Conservation (phyloP, 2,888 invertebrate genomes). For the Calliopum simillimum region DNA sequence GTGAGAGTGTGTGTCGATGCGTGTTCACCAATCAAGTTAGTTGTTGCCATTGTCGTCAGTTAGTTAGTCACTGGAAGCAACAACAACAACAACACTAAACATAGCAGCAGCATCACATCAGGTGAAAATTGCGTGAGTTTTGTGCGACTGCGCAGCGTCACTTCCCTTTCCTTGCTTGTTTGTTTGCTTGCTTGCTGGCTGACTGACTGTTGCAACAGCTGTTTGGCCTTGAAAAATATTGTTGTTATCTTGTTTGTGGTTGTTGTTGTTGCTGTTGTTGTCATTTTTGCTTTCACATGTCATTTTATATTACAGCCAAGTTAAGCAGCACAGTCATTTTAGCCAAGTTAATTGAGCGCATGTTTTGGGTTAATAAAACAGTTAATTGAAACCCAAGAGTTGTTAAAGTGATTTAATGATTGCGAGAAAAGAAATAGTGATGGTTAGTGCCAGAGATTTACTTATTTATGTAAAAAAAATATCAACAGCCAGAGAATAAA, state of each 20-base stretch:
- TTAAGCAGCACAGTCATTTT: too few species aligned
- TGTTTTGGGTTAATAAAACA: too few species aligned
- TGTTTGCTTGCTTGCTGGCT: too few species aligned
- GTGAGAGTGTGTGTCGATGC: neutral
- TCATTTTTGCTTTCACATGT: too few species aligned
- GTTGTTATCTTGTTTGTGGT: neutral
- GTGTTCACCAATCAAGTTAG: neutral
- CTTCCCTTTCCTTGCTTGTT: neutral
- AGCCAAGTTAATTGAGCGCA: too few species aligned
- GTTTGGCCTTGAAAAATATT: constrained; percentile 16
- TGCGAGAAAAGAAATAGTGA: too few species aligned
- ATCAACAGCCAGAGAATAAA: too few species aligned
- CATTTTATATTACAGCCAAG: too few species aligned
- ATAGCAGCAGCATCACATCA: neutral
- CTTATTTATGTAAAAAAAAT: too few species aligned
- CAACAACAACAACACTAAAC: constrained; percentile 27
- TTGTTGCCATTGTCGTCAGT: neutral
- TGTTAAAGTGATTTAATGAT: too few species aligned
- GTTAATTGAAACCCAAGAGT: too few species aligned
- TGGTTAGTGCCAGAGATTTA: too few species aligned
- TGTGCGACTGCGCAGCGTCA: neutral
- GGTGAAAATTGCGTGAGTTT: constrained; percentile 15
- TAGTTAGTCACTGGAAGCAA: constrained; percentile 15
- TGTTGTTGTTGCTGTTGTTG: neutral
- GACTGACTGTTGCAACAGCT: neutral